A percentile compares a stretch with the other conserved stretches of the same genome.
Evolutionary conservation across 2,888 invertebrate genomes (phyloP).

Genomic region (Leucophora obtusa): DNA sequence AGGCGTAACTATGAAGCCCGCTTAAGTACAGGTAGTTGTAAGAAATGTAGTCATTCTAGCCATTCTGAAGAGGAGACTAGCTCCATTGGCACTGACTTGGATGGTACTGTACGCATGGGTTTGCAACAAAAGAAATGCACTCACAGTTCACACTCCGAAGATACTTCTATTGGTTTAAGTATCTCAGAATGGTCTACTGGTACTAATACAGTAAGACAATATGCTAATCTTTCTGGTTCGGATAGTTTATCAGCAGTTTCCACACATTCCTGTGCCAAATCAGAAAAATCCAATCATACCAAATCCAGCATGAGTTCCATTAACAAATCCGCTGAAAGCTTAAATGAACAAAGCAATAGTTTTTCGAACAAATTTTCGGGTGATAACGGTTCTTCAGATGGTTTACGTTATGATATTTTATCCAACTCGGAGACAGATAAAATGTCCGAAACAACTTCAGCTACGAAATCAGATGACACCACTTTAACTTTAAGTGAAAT

Average conservation of each 20-base stretch:
- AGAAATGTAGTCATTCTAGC: slow-evolving; percentile 84
- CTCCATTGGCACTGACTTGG: slow-evolving; percentile 87
- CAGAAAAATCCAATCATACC: slow-evolving; percentile 82
- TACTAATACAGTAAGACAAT: slow-evolving; percentile 90
- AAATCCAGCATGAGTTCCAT: slow-evolving; percentile 82
- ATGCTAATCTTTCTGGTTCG: slow-evolving; percentile 86
- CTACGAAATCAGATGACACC: slow-evolving; percentile 89
- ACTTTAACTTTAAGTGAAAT: slow-evolving; percentile 84
- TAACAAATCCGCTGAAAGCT: slow-evolving; percentile 81
- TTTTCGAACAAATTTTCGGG: slow-evolving; percentile 77
- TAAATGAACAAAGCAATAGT: slow-evolving; percentile 78
- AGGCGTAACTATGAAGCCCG: slow-evolving; percentile 78
- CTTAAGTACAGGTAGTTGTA: slow-evolving; percentile 81
- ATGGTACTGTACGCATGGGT: slow-evolving; percentile 89
- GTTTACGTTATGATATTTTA: slow-evolving; percentile 81
- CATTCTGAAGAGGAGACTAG: slow-evolving; percentile 88
- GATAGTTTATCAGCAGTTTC: slow-evolving; percentile 82
- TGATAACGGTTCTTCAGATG: slow-evolving; percentile 78
- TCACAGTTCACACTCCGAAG: slow-evolving; percentile 90
- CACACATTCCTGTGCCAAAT: slow-evolving; percentile 81
- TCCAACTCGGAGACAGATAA: slow-evolving; percentile 82
- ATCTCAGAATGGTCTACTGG: slow-evolving; percentile 94
- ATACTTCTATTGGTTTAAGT: slow-evolving; percentile 90
- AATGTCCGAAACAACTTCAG: slow-evolving; percentile 83
- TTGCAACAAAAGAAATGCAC: slow-evolving; percentile 89